Evolutionary conservation across 2,888 invertebrate genomes (phyloP).

Genomic region (Megaustenia siamemsis): DNA sequence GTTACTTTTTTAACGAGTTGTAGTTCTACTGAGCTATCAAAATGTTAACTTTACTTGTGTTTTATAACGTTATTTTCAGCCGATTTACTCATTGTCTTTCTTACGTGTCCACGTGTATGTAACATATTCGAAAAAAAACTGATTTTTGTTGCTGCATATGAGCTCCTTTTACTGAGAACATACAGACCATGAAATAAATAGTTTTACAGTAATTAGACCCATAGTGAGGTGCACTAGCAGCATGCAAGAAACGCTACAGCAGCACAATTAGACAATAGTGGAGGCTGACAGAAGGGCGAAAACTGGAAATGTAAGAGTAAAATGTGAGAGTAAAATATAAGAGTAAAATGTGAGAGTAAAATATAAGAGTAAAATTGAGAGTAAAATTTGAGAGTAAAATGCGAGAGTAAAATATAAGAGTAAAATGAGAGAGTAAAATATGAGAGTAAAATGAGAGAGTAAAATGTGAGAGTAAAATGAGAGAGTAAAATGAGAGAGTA

Average conservation of each 20-base stretch:
- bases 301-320: conserved; percentile 23
- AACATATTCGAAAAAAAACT: no score
- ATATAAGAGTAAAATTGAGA: not conserved
- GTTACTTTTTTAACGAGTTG: no score
- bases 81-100: no score
- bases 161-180: no score
- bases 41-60: no score
- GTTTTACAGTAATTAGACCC: no score
- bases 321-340: not conserved
- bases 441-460: not conserved
- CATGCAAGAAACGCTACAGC: no score
- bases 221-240: conserved; percentile 29
- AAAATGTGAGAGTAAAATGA: not conserved
- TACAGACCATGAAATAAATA: no score
- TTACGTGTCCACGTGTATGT: no score
- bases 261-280: not conserved
- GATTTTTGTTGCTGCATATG: no score
- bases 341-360: not conserved
- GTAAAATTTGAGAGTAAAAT: not conserved
- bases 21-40: no score
- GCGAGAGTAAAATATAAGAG: conserved; percentile 19
- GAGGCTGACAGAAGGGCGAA: conserved; percentile 1
- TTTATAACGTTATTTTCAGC: no score
- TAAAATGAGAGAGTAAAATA: conserved; percentile 12
- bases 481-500: conserved; percentile 18